Evolutionary conservation across 1,140 invertebrate species (phyloP), one percentile per base, ranked within the genome.

Genomic region (Orchesella cincta): DNA sequence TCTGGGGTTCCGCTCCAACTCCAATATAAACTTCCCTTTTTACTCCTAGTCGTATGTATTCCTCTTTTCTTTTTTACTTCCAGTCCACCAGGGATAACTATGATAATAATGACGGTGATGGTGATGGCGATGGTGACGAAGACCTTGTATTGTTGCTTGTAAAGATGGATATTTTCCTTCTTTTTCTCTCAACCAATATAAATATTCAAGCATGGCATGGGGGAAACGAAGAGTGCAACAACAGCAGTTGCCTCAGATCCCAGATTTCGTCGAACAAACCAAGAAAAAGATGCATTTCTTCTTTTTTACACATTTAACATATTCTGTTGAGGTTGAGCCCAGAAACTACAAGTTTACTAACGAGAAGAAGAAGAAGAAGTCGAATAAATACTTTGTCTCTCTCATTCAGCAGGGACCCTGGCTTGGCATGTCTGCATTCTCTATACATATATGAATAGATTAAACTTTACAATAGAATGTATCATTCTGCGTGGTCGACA

Each of bases 351-450:
- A 67, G 62, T 67, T 67, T 67, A 67, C 62, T 67, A 67, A 67
- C 62, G 62, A 67, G 62, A 31, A 67, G n/a, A n/a, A n/a, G n/a
- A n/a, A n/a, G n/a, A n/a, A n/a, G n/a, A n/a, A n/a, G n/a, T n/a
- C n/a, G n/a, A n/a, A n/a, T n/a, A 67, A 67, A 67, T 67, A 67
- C 62, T 67, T 67, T 67, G 26, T 67, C 62, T 67, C n/a, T n/a
- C 62, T 67, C 62, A 67, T 67, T 67, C 62, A 67, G 62, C 62
- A 67, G 62, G 62, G 62, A 31, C 62, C 62, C 62, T 67, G 8
- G 54, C 26, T 23, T 57, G 39, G 39, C 18, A 18, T 57, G n/a
- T 57, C 26, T 57, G 26, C n/a, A 57, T 57, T 57, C n/a, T n/a
- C n/a, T n/a, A n/a, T n/a, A n/a, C n/a, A n/a, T n/a, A n/a, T n/a